phyloP scores from a whole-genome alignment of 2,113 vertebrate genomes.

The Tiliqua scincoides region DNA sequence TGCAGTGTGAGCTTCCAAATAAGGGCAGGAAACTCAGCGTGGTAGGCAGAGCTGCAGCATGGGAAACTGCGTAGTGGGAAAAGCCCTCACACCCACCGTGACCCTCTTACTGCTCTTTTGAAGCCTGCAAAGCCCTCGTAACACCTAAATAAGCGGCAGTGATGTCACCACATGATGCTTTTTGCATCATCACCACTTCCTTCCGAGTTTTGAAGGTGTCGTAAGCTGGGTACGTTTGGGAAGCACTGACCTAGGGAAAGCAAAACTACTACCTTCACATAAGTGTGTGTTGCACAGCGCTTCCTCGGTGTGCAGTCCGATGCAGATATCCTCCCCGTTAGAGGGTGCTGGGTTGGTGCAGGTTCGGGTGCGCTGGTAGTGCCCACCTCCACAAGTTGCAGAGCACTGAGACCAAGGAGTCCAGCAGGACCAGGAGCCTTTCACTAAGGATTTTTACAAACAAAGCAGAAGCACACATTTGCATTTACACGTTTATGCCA shows the following conservation, averaged over 20 bases:
- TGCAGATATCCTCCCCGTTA: slow-evolving; percentile 92
- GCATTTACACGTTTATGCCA: slow-evolving; percentile 16
- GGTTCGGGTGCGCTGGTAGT: slow-evolving; percentile 94
- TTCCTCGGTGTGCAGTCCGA: slow-evolving; percentile 96
- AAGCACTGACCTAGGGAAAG: not conserved
- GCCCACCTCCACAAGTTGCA: slow-evolving; percentile 92
- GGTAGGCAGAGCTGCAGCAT: too few species aligned
- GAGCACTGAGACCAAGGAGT: slow-evolving; percentile 96
- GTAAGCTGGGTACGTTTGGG: too few species aligned
- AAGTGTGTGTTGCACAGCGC: slow-evolving; percentile 93
- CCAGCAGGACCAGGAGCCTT: slow-evolving; percentile 97
- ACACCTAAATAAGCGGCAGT: too few species aligned
- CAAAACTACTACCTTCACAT: slow-evolving; percentile 85
- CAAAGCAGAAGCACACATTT: not conserved
- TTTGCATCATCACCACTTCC: too few species aligned
- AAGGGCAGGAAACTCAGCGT: too few species aligned
- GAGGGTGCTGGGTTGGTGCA: slow-evolving; percentile 87
- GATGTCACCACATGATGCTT: too few species aligned
- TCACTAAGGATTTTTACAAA: slow-evolving; percentile 78
- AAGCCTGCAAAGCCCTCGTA: too few species aligned
- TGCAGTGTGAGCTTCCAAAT: too few species aligned
- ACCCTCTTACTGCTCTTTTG: too few species aligned
- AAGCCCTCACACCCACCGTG: too few species aligned
- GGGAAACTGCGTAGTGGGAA: too few species aligned
- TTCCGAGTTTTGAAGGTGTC: too few species aligned